These are phyloP conservation scores for Odontamblyopus rebecca DNA, from an alignment of 2,797 vertebrate genomes.

Conservation along the genomic window DNA sequence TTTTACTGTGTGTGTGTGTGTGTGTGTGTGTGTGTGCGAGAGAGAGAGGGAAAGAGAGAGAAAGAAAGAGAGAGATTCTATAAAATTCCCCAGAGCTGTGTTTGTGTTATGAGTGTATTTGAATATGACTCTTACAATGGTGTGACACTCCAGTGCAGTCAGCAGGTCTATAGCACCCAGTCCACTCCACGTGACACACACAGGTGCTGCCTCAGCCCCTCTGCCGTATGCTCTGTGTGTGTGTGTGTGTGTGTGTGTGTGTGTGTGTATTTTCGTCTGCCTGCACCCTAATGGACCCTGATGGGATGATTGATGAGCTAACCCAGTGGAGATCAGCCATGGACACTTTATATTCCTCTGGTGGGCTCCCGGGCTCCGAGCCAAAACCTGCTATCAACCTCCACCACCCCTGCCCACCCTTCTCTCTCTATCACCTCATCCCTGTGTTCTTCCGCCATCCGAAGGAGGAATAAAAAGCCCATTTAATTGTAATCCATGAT, in stretches of 20 bases:
- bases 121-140: slow-evolving; percentile 26
- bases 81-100: slow-evolving; percentile 44
- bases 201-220: slow-evolving; percentile 71
- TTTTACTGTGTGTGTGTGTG: too few species aligned
- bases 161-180: slow-evolving; percentile 33
- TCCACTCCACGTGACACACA: slow-evolving; percentile 51
- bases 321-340: slow-evolving; percentile 72
- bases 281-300: slow-evolving; percentile 76
- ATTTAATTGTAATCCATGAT: slow-evolving; percentile 69
- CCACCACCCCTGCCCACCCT: slow-evolving; percentile 19
- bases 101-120: slow-evolving; percentile 30
- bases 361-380: slow-evolving; percentile 62
- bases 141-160: slow-evolving; percentile 28
- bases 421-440: slow-evolving; percentile 4
- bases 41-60: too few species aligned
- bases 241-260: slow-evolving; percentile 23
- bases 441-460: slow-evolving; percentile 36
- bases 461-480: slow-evolving; percentile 63
- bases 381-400: slow-evolving; percentile 42
- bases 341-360: slow-evolving; percentile 77
- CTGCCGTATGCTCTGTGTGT: slow-evolving; percentile 55
- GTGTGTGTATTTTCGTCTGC: slow-evolving; percentile 62
- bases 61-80: background rate
- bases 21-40: too few species aligned
- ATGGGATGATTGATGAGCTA: slow-evolving; percentile 81